Evolutionary conservation across 2,113 vertebrate genomes (phyloP).

Genomic region (Crotalus viridis): DNA sequence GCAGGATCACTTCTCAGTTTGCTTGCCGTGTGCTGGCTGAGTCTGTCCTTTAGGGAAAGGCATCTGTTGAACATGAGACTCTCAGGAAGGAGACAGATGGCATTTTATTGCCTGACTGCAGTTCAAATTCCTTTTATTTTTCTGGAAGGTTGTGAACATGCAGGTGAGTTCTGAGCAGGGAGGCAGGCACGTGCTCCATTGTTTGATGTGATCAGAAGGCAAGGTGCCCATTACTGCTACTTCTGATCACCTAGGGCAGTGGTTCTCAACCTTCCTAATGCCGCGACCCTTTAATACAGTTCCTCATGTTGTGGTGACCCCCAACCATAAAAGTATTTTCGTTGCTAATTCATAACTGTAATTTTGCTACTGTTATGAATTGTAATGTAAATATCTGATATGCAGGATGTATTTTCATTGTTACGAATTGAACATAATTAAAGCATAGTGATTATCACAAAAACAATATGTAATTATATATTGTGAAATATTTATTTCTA

Average conservation of each 20-base stretch:
- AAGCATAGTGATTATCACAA: too few species aligned
- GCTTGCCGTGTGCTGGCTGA: constrained; percentile 27
- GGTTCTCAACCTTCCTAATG: too few species aligned
- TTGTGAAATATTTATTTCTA: too few species aligned
- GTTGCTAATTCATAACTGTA: too few species aligned
- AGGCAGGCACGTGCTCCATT: background rate
- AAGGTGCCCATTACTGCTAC: background rate
- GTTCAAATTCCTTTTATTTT: constrained; percentile 32
- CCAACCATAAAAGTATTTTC: too few species aligned
- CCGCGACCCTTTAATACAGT: too few species aligned
- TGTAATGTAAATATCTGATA: too few species aligned
- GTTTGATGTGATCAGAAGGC: background rate
- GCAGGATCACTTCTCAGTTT: fast-evolving
- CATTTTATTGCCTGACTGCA: constrained; percentile 65
- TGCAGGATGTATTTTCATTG: too few species aligned
- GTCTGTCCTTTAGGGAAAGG: constrained; percentile 27
- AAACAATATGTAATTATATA: too few species aligned
- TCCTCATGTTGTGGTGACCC: too few species aligned
- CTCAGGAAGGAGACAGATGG: constrained; percentile 58
- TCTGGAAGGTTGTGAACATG: background rate
- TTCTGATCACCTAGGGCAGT: background rate
- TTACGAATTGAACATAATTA: too few species aligned
- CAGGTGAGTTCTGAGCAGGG: background rate
- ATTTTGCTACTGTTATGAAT: too few species aligned
- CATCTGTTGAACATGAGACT: constrained; percentile 53